Percentiles rank a stretch among this genome's conserved stretches.
Evolutionary conservation across 2,888 invertebrate species (phyloP).

Genomic region (Myopa tessellatipennis): DNA sequence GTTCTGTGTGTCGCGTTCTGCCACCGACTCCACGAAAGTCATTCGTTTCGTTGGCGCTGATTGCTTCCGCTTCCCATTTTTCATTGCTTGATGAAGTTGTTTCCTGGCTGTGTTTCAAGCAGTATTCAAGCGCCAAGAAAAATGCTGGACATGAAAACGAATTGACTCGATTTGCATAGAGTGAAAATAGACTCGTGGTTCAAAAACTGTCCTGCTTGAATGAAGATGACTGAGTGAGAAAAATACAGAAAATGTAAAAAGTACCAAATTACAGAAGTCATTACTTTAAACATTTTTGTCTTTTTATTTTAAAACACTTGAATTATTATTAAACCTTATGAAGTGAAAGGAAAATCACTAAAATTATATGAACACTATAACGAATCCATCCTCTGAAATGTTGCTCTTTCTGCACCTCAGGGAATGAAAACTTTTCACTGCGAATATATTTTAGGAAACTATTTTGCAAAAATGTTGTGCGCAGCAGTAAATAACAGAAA

Average conservation of each 20-base stretch:
- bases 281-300: neutral
- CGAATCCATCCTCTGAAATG: neutral
- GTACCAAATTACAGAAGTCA: neutral
- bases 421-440: neutral
- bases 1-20: neutral
- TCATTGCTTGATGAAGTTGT: neutral
- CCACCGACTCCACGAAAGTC: neutral
- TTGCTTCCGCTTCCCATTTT: slow-evolving; percentile 6
- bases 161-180: neutral
- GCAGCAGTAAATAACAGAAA: slow-evolving; percentile 6
- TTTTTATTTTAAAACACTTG: neutral
- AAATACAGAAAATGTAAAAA: neutral
- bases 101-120: neutral
- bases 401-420: neutral
- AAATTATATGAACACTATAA: neutral
- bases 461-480: slow-evolving; percentile 3
- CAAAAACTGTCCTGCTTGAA: neutral
- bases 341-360: neutral
- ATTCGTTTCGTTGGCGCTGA: slow-evolving; percentile 5
- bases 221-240: neutral
- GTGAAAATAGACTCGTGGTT: neutral
- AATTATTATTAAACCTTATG: neutral
- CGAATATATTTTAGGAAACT: neutral
- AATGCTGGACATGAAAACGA: slow-evolving; percentile 2
- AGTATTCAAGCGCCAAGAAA: neutral